Conservation (phyloP, 2,113 vertebrate species). For the Nesospiza acunhae region DNA sequence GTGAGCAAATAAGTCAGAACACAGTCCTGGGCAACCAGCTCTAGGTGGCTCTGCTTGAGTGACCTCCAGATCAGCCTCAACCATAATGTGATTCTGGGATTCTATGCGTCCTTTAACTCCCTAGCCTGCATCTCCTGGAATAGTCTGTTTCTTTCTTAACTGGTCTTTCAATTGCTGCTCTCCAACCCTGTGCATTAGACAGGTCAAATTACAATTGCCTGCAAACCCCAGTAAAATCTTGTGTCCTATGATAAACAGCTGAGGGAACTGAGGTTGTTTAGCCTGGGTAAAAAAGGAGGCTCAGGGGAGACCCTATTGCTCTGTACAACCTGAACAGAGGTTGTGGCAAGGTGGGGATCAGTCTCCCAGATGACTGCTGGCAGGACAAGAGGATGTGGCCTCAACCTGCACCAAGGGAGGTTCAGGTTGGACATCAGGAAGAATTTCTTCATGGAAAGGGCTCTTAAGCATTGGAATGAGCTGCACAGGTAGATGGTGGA, state of each 20-base stretch:
- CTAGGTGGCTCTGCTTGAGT: background rate
- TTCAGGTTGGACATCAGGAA: background rate
- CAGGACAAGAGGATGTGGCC: background rate
- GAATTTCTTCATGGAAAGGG: background rate
- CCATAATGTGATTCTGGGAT: background rate
- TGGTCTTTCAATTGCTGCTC: background rate
- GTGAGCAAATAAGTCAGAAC: background rate
- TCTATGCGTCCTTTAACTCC: background rate
- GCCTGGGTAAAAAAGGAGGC: background rate
- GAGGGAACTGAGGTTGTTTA: background rate
- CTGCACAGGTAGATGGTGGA: background rate
- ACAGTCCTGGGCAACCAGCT: background rate
- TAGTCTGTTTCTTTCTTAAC: background rate
- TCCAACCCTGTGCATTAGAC: background rate
- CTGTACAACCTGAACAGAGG: background rate
- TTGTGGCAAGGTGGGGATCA: background rate
- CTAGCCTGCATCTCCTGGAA: background rate
- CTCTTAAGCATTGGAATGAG: background rate
- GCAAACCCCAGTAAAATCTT: background rate
- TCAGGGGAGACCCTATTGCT: background rate
- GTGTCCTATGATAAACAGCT: background rate
- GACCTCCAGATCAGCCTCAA: background rate
- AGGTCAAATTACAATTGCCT: background rate
- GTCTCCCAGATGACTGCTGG: background rate
- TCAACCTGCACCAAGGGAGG: background rate